Percentiles rank a stretch among this genome's conserved stretches.
Conservation (phyloP, 1,140 invertebrate species). For the Pectinophora gossypiella region DNA sequence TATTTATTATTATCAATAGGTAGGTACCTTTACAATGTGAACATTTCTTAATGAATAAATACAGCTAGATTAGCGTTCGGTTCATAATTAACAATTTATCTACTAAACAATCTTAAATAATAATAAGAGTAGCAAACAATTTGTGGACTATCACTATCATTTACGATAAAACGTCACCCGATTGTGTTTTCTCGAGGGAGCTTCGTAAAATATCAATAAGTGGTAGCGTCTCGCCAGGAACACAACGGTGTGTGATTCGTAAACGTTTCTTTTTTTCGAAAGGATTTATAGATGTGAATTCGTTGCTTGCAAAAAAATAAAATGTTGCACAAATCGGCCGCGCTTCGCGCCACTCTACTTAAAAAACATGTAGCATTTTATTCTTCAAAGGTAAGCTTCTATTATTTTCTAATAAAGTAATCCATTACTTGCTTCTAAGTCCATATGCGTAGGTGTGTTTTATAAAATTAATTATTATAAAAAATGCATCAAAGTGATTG, state of each 20-base stretch:
- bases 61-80: no score
- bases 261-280: not conserved
- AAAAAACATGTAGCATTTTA: not conserved
- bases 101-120: not conserved
- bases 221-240: not conserved
- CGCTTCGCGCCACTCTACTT: not conserved
- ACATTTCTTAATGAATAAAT: no score
- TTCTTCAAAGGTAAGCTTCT: not conserved
- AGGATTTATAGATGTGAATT: not conserved
- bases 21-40: no score
- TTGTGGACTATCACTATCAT: not conserved
- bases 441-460: no score
- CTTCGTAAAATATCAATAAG: not conserved
- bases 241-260: not conserved
- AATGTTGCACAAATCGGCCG: conserved; percentile 1
- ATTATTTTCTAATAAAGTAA: no score
- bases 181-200: not conserved
- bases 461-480: no score
- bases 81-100: no score
- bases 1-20: no score
- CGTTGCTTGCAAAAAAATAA: not conserved
- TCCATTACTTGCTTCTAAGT: not conserved
- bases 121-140: not conserved
- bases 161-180: not conserved
- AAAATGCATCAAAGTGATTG: no score